A percentile compares a stretch with the other conserved stretches of the same genome.
These are phyloP conservation scores for Dryocosmus kuriphilus DNA, from an alignment of 2,888 invertebrate genomes.

Conservation along the genomic window DNA sequence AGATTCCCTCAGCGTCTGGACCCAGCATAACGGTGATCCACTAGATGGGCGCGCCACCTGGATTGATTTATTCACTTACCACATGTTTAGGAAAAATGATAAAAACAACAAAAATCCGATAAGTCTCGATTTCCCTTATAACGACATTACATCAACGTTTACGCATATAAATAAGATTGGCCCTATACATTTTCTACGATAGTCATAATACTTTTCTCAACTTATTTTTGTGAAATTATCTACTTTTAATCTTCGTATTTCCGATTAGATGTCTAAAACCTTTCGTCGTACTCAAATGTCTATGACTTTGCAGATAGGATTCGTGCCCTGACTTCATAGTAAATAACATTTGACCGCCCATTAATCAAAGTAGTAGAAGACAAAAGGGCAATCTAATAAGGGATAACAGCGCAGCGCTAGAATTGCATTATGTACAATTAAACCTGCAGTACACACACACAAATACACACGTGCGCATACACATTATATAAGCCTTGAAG, in stretches of 20 bases:
- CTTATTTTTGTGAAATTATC: not conserved
- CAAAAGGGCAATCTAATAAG: not conserved
- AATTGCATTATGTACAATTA: not conserved
- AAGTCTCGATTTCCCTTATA: too few species aligned
- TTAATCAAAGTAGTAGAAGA: not conserved
- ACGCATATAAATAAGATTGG: conserved; percentile 65
- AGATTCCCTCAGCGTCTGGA: too few species aligned
- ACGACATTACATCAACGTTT: too few species aligned
- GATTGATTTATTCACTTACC: too few species aligned
- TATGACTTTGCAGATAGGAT: not conserved
- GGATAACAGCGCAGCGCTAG: not conserved
- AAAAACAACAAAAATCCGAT: too few species aligned
- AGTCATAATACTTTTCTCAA: conserved; percentile 55
- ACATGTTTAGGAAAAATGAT: too few species aligned
- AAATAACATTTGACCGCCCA: not conserved
- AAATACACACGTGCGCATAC: not conserved
- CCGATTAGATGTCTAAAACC: not conserved
- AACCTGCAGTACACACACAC: not conserved
- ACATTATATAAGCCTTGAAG: not conserved
- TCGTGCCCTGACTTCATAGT: not conserved
- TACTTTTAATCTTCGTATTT: not conserved
- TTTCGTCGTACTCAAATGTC: not conserved
- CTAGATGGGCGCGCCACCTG: too few species aligned
- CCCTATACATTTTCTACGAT: conserved; percentile 58
- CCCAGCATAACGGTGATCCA: too few species aligned